Evolutionary conservation across 2,113 vertebrate species (phyloP).

Genomic region (Rhabdornis inornatus): DNA sequence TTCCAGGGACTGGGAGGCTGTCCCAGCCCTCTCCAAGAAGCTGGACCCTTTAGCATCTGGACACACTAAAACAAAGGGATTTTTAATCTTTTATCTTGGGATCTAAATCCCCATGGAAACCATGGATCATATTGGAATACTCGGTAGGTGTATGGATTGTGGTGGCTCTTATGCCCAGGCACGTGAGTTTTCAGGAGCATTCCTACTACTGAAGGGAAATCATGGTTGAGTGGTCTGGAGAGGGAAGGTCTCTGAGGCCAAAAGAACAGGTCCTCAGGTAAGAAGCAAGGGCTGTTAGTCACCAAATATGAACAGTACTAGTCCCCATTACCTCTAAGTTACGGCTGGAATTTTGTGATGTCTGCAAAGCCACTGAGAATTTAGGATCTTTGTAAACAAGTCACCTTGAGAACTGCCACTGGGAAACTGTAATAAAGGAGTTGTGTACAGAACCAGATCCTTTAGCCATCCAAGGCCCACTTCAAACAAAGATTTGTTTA

Average conservation of each 20-base stretch:
- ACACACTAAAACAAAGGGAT: not conserved
- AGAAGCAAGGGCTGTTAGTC: not conserved
- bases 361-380: not conserved
- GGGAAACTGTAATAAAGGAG: not conserved
- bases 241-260: not conserved
- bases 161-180: not conserved
- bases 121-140: not conserved
- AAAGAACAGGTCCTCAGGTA: not conserved
- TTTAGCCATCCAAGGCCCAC: not conserved
- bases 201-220: not conserved
- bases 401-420: not conserved
- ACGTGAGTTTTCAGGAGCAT: accelerated
- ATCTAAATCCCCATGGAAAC: not conserved
- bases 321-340: not conserved
- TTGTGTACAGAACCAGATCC: not conserved
- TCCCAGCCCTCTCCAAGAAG: not conserved
- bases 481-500: not conserved
- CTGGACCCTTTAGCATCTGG: not conserved
- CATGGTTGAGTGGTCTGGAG: not conserved
- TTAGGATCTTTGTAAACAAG: not conserved
- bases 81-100: not conserved
- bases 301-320: not conserved
- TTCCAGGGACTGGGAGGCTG: not conserved
- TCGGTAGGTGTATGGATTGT: not conserved
- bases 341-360: not conserved